Percentiles rank a stretch among this genome's conserved stretches.
Evolutionary conservation across 2,888 invertebrate genomes (phyloP).

Genomic region (Noctua comes): DNA sequence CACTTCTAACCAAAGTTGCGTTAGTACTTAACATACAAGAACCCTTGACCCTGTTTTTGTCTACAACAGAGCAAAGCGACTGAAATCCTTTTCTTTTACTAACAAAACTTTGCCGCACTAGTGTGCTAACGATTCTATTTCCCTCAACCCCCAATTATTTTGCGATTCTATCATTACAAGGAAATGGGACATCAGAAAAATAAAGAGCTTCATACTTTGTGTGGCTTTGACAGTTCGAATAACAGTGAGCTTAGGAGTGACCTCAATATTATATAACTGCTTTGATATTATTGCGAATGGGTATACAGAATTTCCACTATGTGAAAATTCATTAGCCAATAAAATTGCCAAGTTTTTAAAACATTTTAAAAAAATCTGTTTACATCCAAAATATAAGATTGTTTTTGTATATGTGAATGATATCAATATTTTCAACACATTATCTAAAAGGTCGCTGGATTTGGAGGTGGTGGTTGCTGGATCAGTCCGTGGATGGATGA

Average conservation of each 20-base stretch:
- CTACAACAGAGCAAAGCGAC: background rate
- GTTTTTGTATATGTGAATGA: background rate
- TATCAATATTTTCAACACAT: background rate
- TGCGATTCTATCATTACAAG: conserved; percentile 53
- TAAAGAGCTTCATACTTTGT: conserved; percentile 54
- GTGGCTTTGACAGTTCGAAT: conserved; percentile 60
- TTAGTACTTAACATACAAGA: background rate
- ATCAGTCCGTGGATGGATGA: too few relatives aligned
- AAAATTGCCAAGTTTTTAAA: background rate
- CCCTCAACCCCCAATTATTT: conserved; percentile 45
- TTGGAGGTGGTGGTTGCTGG: too few relatives aligned
- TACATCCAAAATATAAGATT: too few relatives aligned
- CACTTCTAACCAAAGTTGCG: conserved; percentile 9
- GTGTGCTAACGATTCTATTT: conserved; percentile 11
- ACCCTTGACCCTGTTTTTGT: conserved; percentile 27
- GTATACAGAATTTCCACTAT: conserved; percentile 32
- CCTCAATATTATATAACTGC: conserved; percentile 54
- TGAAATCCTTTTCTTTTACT: conserved; percentile 14
- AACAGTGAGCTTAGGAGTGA: conserved; percentile 60
- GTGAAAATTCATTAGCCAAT: background rate
- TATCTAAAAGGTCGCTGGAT: too few relatives aligned
- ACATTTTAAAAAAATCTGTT: background rate
- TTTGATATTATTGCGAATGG: conserved; percentile 13
- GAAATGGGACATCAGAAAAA: conserved; percentile 48
- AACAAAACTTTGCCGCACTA: conserved; percentile 19